These are phyloP conservation scores for Steatocranus sp. DNA, from an alignment of 2,797 vertebrate species.

Conservation along the genomic window DNA sequence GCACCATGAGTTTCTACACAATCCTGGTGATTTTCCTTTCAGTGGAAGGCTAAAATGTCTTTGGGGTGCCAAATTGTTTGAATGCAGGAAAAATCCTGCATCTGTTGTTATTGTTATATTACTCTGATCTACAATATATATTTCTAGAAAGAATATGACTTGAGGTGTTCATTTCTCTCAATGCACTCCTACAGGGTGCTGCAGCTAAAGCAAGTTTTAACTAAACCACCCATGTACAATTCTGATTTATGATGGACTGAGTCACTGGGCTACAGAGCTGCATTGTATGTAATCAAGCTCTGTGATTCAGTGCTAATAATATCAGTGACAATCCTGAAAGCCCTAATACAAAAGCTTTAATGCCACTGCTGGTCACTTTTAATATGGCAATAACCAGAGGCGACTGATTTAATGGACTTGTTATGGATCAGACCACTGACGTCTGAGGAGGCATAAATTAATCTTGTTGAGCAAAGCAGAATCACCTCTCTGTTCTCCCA, in stretches of 20 bases:
- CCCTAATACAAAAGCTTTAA: constrained; percentile 3
- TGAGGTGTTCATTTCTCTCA: not conserved
- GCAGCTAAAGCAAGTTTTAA: not conserved
- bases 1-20: not conserved
- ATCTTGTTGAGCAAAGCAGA: constrained; percentile 69
- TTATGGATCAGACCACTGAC: constrained; percentile 44
- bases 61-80: not conserved
- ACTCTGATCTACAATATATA: not conserved
- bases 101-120: not conserved
- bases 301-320: constrained; percentile 6
- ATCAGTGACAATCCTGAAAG: not conserved
- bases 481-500: constrained; percentile 25
- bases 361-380: not conserved
- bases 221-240: not conserved
- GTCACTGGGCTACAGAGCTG: not conserved
- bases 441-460: constrained; percentile 51
- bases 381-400: constrained; percentile 4
- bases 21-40: not conserved
- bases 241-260: not conserved
- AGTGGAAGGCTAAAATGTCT: not conserved
- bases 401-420: constrained; percentile 29
- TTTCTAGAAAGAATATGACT: not conserved
- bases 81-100: not conserved
- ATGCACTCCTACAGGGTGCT: not conserved
- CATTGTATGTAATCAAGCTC: constrained; percentile 7